phyloP scores from a whole-genome alignment of 2,113 vertebrate species.

The Apodemus sylvaticus region DNA sequence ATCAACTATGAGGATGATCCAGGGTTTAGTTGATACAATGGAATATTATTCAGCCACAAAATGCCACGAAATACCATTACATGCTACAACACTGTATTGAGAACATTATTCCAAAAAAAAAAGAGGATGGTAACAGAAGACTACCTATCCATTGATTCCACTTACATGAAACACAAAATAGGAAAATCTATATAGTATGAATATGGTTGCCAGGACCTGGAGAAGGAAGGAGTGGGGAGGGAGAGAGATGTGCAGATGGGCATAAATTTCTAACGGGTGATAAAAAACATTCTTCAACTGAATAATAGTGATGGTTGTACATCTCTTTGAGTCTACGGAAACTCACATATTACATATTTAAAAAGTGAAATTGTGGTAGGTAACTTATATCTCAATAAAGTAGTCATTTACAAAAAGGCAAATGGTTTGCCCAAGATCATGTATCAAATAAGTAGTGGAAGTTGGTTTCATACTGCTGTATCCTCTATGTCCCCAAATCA shows the following conservation, averaged over 20 bases:
- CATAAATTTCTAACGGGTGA: not conserved
- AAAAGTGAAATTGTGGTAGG: not conserved
- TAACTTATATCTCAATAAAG: slow-evolving; percentile 2
- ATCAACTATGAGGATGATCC: not conserved
- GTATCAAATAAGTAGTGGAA: not conserved
- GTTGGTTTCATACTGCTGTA: not conserved
- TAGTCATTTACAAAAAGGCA: not conserved
- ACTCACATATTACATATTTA: not conserved
- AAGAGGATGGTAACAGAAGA: not conserved
- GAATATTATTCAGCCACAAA: slow-evolving; percentile 22
- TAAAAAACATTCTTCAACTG: slow-evolving; percentile 33
- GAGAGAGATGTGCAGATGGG: not conserved
- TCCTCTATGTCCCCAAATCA: not conserved
- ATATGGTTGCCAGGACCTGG: not conserved
- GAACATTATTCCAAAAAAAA: not conserved
- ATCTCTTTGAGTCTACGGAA: slow-evolving; percentile 33
- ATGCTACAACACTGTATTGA: not conserved
- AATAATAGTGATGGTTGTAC: not conserved
- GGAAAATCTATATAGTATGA: not conserved
- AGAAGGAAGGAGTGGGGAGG: not conserved
- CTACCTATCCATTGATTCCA: not conserved
- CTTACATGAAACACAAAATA: not conserved
- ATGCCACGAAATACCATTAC: not conserved
- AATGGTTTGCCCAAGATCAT: not conserved
- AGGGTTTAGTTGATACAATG: not conserved